Conservation (phyloP, 2,888 invertebrate genomes). For the Trissoscelio sp. region DNA sequence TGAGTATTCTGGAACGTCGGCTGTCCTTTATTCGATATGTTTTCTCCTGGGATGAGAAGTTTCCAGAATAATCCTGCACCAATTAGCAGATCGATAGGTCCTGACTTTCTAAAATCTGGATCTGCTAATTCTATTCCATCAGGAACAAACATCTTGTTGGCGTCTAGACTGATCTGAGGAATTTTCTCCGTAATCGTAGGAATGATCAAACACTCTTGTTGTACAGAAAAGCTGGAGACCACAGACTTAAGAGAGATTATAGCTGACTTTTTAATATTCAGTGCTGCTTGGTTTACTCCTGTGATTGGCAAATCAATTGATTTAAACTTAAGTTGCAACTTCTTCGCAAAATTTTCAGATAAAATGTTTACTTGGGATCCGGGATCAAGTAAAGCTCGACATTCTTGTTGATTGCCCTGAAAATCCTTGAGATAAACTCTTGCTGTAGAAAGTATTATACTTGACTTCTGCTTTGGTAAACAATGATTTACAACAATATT, state of each 20-base stretch:
- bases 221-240: neutral
- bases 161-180: neutral
- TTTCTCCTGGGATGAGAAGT: neutral
- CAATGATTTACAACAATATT: neutral
- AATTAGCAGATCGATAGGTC: neutral
- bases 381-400: conserved; percentile 6
- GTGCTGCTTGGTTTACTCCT: too few species aligned
- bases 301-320: too few species aligned
- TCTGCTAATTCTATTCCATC: neutral
- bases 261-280: too few species aligned
- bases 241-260: neutral
- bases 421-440: neutral
- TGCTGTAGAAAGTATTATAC: conserved; percentile 4
- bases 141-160: neutral
- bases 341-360: neutral
- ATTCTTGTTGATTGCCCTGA: conserved; percentile 1
- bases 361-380: conserved; percentile 4
- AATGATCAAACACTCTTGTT: neutral
- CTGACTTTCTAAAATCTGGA: neutral
- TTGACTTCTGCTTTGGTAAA: neutral
- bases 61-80: neutral
- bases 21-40: neutral
- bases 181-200: neutral
- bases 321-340: neutral
- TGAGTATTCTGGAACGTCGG: neutral